These are phyloP conservation scores for Mormyrops boulengeri DNA, from an alignment of 2,797 vertebrate genomes.

Conservation along the genomic window DNA sequence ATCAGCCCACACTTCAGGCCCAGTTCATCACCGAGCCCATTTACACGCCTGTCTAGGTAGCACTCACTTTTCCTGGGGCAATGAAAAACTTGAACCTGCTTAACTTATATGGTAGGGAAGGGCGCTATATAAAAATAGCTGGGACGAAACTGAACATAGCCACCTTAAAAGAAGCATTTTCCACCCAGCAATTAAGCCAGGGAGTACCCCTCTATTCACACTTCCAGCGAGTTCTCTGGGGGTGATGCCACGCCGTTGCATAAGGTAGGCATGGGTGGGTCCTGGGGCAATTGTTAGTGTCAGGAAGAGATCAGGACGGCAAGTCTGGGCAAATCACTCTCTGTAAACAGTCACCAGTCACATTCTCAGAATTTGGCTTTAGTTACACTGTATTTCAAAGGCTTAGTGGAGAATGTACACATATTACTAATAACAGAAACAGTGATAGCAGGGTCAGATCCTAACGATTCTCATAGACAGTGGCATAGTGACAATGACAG, in stretches of 20 bases:
- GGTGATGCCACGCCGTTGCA: slow-evolving; percentile 30
- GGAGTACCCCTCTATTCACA: not conserved
- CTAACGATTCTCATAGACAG: not conserved
- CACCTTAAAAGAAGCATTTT: not conserved
- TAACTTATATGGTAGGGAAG: not conserved
- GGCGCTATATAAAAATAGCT: not conserved
- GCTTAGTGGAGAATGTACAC: not conserved
- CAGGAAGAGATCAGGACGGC: slow-evolving; percentile 33
- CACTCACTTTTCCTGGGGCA: not conserved
- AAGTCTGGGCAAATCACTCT: slow-evolving; percentile 45
- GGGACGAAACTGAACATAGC: not conserved
- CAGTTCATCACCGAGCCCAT: not conserved
- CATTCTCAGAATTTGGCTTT: not conserved
- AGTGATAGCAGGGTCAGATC: not conserved
- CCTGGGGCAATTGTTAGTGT: slow-evolving; percentile 22
- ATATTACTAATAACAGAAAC: not conserved
- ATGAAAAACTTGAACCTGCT: not conserved
- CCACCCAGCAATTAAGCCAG: not conserved
- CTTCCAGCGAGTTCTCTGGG: not conserved
- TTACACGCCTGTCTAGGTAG: not conserved
- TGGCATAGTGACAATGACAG: not conserved
- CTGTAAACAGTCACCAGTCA: slow-evolving; percentile 32
- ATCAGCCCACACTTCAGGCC: not conserved
- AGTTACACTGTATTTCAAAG: not conserved
- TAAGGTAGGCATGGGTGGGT: slow-evolving; percentile 25